These are phyloP conservation scores for Iphiclides podalirius DNA, from an alignment of 2,888 invertebrate species.

Conservation along the genomic window DNA sequence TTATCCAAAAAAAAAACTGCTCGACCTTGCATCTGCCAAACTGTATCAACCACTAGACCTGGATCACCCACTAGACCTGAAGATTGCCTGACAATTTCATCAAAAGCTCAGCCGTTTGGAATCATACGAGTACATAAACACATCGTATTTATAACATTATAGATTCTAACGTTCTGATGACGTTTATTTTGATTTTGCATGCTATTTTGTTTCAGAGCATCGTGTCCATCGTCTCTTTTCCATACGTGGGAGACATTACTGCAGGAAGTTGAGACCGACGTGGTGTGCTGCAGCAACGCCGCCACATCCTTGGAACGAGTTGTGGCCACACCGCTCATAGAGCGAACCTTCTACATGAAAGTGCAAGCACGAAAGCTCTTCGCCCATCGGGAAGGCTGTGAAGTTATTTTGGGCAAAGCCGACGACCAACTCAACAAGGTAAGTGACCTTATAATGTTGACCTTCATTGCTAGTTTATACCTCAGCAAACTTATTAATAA, in stretches of 20 bases:
- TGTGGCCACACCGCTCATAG: conserved; percentile 90
- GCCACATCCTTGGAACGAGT: conserved; percentile 88
- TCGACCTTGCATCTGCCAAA: too few species aligned
- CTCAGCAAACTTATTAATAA: too few species aligned
- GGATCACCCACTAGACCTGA: too few species aligned
- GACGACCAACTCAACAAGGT: conserved; percentile 79
- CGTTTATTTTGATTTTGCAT: not conserved
- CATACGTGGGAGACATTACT: conserved; percentile 95
- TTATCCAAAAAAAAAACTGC: too few species aligned
- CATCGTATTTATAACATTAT: too few species aligned
- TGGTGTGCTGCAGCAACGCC: conserved; percentile 91
- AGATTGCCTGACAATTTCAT: too few species aligned
- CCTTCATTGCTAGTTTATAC: too few species aligned
- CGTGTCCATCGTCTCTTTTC: conserved; percentile 88
- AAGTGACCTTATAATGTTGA: too few species aligned
- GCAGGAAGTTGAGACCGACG: conserved; percentile 94
- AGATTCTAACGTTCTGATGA: not conserved
- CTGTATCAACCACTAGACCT: too few species aligned
- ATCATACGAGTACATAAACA: too few species aligned
- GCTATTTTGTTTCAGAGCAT: conserved; percentile 78
- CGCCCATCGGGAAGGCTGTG: conserved; percentile 93
- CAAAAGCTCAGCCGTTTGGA: not conserved
- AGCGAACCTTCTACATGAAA: conserved; percentile 93
- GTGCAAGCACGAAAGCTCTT: conserved; percentile 95
- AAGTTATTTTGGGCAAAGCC: conserved; percentile 91